Base-by-base conservation (phyloP, 2,888 invertebrate species). In the Boloria selene region DNA sequence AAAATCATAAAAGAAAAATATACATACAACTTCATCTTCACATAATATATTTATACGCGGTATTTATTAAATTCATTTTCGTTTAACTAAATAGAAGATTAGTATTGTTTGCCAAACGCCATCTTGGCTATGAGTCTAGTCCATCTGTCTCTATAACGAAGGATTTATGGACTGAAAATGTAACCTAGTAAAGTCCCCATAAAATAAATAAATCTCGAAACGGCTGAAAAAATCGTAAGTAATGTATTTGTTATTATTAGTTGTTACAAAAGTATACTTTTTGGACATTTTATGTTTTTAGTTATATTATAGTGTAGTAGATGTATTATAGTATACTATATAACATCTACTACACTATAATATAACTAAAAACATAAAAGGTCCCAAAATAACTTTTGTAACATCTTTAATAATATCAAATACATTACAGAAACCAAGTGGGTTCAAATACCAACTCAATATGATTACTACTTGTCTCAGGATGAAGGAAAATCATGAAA, bases 51-150 rank as follows among this genome's bases (percentile, higher is more conserved):
- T 38, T 10, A 31, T 7, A 31, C 31, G 18, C 3, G 14, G 10
- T n/a, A 50, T 44, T 17, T n/a, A 42, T 42, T 42, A 42, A 14
- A 55, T 55, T 55, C 13, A 22, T 18, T 22, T 44, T 55, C 55
- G 42, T 44, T 55, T 44, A 55, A 44, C 55, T 18, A 22, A n/a
- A 44, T 44, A 10, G 42, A 14, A 55, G 58, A 59, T 59, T 59
- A 59, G 17, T 47, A 49, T 59, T 31, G 58, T 59, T 49, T 59
- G 58, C 47, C 58, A 59, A 59, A 59, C 58, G 58, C 45, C 58
- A 38, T 22, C 49, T 16, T 31, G 47, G 47, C 49, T 49, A 26
- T 59, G 58, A 31, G 31, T 38, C 31, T 59, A n/a, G 26, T 59
- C 49, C 58, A 49, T 58, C 58, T 58, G 47, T 58, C 58, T 58